Base-by-base conservation (phyloP, 2,113 vertebrate species). In the Lichenostomus cassidix region DNA sequence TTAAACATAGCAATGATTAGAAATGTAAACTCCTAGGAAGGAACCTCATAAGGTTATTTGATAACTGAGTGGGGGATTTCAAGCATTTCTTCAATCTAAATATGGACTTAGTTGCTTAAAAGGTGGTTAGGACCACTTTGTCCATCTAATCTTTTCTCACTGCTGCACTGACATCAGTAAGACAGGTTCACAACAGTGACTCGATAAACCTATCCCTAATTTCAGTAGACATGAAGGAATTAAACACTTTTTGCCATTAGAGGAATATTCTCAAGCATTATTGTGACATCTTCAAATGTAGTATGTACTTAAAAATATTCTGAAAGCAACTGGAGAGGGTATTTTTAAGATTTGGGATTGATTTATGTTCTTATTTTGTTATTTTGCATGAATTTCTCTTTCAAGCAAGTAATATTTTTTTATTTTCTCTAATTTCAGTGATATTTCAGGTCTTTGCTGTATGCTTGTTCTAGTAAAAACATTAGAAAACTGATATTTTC, bases 321-420 rank as follows among this genome's bases (percentile, higher is more conserved):
- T 83, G 11, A 67, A 84, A 95, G 42, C 1, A 76, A 37, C 8
- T 28, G 1, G 5, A 6, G 6, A 47, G 5, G 0, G 0, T 1
- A 18, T 37, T 59, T 75, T 63, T 23, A 41, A 5, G 5, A 29
- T 59, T 89, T 47, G 64, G 1, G 5, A 19, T 27, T 73, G 22
- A 80, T 69, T 83, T 39, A 28, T 65, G 13, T 35, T 17, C 4
- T 60, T 47, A 4, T 59, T 50, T 46, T 82, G 6, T 37, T 55
- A 58, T 56, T 89, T 47, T 59, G 9, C 2, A 5, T 35, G 1
- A 59, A 39, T 7, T 13, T 2, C n/a, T 77, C 39, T 44, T 63
- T 65, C 14, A 42, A 74, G 20, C 2, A 69, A 73, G 25, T 25
- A 76, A 15, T 53, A 62, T 49, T 86, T 81, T 47, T 5, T n/a